Evolutionary conservation across 2,888 invertebrate species (phyloP).

Genomic region (Phyllotreta striolata): DNA sequence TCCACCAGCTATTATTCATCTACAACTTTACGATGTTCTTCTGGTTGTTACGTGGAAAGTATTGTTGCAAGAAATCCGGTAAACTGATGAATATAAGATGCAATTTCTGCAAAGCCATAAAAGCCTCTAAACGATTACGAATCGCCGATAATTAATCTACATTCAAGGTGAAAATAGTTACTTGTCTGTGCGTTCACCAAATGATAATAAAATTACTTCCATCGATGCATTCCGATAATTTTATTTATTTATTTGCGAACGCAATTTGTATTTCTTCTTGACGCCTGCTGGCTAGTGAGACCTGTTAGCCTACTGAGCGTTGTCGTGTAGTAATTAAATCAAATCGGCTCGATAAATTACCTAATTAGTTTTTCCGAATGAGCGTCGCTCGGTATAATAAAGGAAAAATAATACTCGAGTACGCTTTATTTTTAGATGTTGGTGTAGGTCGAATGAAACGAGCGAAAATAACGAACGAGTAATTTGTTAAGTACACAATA

Average conservation of each 20-base stretch:
- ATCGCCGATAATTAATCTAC: slow-evolving; percentile 15
- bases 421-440: slow-evolving; percentile 40
- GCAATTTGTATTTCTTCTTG: too few species aligned
- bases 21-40: too few species aligned
- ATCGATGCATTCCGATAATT: slow-evolving; percentile 1
- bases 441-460: slow-evolving; percentile 42
- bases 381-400: too few species aligned
- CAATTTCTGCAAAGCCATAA: slow-evolving; percentile 17
- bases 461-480: slow-evolving; percentile 19
- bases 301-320: too few species aligned
- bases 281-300: too few species aligned
- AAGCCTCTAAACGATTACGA: slow-evolving; percentile 9
- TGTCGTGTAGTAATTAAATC: too few species aligned
- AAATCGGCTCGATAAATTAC: too few species aligned
- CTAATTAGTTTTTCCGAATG: too few species aligned
- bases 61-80: background rate
- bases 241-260: too few species aligned
- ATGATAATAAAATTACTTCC: slow-evolving; percentile 1
- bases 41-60: too few species aligned
- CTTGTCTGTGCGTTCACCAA: slow-evolving; percentile 10
- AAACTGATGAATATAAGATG: slow-evolving; percentile 6
- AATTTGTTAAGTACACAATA: slow-evolving; percentile 6
- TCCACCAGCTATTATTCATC: too few species aligned
- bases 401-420: slow-evolving; percentile 16
- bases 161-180: slow-evolving; percentile 20